phyloP scores from a whole-genome alignment of 2,113 vertebrate genomes.

The Phylloscopus whistleri region DNA sequence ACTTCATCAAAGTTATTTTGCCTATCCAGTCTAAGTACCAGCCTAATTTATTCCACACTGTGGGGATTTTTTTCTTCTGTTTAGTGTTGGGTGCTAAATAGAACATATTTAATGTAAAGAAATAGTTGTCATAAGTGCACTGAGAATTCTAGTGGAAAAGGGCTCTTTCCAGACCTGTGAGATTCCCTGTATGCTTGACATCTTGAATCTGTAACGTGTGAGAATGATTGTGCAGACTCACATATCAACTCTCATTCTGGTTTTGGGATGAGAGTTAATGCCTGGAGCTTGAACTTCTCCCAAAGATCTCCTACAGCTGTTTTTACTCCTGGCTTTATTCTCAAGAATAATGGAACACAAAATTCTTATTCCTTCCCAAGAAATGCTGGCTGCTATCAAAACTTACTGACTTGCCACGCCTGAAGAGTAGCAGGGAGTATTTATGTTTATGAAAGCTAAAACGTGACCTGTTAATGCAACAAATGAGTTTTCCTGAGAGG shows the following conservation, averaged over 20 bases:
- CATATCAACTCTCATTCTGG: neutral
- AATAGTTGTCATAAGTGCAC: neutral
- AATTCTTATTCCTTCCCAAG: neutral
- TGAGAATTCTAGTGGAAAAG: neutral
- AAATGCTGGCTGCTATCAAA: neutral
- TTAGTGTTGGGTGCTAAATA: neutral
- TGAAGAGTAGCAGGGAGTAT: neutral
- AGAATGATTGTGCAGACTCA: neutral
- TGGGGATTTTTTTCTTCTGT: neutral
- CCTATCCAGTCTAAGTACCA: neutral
- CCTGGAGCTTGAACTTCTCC: neutral
- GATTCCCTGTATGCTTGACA: neutral
- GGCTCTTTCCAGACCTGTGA: neutral
- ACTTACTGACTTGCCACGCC: rapidly evolving
- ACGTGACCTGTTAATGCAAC: rapidly evolving
- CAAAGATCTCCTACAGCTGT: neutral
- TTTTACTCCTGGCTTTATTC: neutral
- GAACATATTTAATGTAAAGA: neutral
- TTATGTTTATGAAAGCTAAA: neutral
- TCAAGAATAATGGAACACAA: neutral
- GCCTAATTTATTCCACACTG: neutral
- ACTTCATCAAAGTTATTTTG: neutral
- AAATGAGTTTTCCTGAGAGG: neutral
- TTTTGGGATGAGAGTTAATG: neutral
- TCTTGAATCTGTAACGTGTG: neutral